Conservation (phyloP, 2,797 vertebrate species). For the Acipenser transmontanus region DNA sequence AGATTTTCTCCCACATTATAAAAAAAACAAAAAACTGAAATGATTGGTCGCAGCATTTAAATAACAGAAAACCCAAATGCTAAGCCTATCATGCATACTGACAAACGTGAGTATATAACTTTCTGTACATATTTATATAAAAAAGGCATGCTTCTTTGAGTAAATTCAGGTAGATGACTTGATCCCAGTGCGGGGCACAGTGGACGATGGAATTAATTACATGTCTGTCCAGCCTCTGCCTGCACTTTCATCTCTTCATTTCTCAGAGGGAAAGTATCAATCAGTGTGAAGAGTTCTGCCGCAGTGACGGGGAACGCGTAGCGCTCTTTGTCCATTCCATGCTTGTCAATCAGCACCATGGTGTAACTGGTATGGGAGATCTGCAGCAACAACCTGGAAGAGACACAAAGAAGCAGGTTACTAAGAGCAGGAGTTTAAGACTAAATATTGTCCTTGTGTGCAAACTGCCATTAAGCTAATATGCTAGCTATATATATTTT, state of each 20-base stretch:
- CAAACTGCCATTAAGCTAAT: no score
- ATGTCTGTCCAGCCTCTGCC: conserved; percentile 80
- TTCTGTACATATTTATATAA: conserved; percentile 39
- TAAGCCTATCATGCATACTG: conserved; percentile 28
- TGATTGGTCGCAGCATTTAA: conserved; percentile 33
- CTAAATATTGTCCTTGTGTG: no score
- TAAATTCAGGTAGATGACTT: no score
- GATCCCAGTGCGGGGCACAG: neutral
- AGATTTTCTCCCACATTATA: conserved; percentile 9
- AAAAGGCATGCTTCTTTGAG: conserved; percentile 27
- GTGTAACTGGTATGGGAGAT: conserved; percentile 84
- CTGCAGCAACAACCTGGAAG: conserved; percentile 72
- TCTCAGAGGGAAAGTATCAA: conserved; percentile 83
- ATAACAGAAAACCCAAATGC: conserved; percentile 27
- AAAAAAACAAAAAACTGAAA: conserved; percentile 44
- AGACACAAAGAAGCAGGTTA: conserved; percentile 10
- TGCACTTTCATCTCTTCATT: conserved; percentile 87
- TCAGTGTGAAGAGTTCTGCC: conserved; percentile 84
- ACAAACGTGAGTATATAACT: conserved; percentile 30
- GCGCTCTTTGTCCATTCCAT: conserved; percentile 85
- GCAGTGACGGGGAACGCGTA: conserved; percentile 84
- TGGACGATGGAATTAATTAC: conserved; percentile 45
- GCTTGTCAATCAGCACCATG: conserved; percentile 87
- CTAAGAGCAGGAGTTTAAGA: no score
- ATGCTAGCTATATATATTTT: no score